Base-by-base conservation (phyloP, 2,888 invertebrate species). In the Sphaerophoria rueppellii region DNA sequence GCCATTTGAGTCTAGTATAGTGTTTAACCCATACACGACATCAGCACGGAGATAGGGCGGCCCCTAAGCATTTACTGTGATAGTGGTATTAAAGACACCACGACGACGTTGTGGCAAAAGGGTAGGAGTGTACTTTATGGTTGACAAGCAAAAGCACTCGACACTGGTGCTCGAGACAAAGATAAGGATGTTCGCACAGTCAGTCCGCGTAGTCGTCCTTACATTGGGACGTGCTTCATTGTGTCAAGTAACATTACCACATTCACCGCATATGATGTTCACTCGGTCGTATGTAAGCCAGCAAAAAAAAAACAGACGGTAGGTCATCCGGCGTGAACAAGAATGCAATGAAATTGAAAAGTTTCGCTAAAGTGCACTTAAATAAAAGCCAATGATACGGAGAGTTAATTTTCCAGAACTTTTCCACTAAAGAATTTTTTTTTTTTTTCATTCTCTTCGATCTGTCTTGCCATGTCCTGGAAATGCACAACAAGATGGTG, bases 291-390 rank as follows among this genome's bases (percentile, higher is more conserved):
- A 24, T 24, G 24, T 24, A 2, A 24, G 24, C 24, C 24, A 24
- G 24, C 24, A 24, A 24, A 24, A 24, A 24, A 24, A 54, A 5
- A 65, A 58, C n/a, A n/a, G n/a, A n/a, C n/a, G 40, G 57, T 58
- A 50, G 65, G 57, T 73, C 55, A 57, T 43, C 55, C 43, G 35
- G 40, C 65, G 52, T 48, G 46, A 67, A 69, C 67, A 67, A 67
- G 67, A 24, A 24, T 69, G 67, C 40, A 65, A 60, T 69, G 75
- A 76, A 76, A 76, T 69, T 54, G 60, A 67, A 76, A 76, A 76
- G 69, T 69, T 69, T 43, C 40, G 40, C 57, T 35, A 70, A 55
- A 70, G 57, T 70, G 70, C 57, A 70, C 57, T 65, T 52, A 54
- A 67, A 67, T 67, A 67, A 67, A 67, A 67, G 40, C 67, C 52